Conservation (phyloP, 1,140 invertebrate genomes). For the Ditylenchus dipsaci region DNA sequence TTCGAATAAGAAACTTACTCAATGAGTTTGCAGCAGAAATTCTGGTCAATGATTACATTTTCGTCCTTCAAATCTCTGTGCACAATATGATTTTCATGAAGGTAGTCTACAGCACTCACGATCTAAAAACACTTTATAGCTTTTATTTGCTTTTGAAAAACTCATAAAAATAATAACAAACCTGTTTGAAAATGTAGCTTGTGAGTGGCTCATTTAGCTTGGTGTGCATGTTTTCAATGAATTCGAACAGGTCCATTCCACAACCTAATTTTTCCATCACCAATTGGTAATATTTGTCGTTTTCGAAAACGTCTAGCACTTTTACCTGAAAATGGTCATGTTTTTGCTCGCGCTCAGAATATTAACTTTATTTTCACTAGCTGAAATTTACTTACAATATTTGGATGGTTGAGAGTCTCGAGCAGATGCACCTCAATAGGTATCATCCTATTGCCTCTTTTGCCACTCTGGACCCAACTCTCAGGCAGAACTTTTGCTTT, state of each 20-base stretch:
- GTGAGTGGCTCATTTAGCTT: conserved; percentile 69
- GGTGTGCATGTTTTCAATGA: conserved; percentile 69
- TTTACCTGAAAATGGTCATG: conserved; percentile 45
- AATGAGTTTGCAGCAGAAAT: conserved; percentile 72
- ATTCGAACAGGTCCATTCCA: conserved; percentile 75
- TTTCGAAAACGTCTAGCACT: conserved; percentile 71
- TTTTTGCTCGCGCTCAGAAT: too few relatives aligned
- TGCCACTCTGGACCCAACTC: conserved; percentile 64
- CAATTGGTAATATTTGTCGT: conserved; percentile 70
- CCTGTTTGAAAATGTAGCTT: conserved; percentile 73
- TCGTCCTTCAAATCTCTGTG: conserved; percentile 88
- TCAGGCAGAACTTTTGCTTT: conserved; percentile 70
- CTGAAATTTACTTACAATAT: conserved; percentile 64
- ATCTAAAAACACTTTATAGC: conserved; percentile 70
- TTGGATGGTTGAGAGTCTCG: conserved; percentile 68
- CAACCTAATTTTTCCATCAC: conserved; percentile 77
- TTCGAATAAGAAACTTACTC: too few relatives aligned
- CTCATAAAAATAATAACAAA: conserved; percentile 43
- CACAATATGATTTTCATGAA: conserved; percentile 87
- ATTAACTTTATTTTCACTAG: too few relatives aligned
- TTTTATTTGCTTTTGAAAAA: too few relatives aligned
- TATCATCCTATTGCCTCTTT: conserved; percentile 57
- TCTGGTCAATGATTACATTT: conserved; percentile 67
- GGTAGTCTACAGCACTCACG: conserved; percentile 87
- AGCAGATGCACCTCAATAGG: conserved; percentile 70